These are phyloP conservation scores for Schizopygopsis pylzovi DNA, from an alignment of 2,797 vertebrate genomes.

Conservation along the genomic window DNA sequence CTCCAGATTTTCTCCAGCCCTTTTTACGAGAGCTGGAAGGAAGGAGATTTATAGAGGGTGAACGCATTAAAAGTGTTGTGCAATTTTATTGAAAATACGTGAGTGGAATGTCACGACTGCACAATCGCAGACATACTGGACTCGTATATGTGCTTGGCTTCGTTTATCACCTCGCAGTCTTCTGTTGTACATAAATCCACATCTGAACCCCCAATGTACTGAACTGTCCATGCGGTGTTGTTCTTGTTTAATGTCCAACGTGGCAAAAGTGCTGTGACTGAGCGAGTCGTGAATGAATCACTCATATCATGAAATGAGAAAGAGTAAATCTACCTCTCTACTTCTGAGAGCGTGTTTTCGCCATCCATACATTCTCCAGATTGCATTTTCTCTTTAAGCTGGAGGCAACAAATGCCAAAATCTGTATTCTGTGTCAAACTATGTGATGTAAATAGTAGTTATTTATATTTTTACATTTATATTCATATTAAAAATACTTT, in stretches of 20 bases:
- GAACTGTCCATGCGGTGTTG: neutral
- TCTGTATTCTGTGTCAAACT: constrained; percentile 67
- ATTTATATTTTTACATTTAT: constrained; percentile 75
- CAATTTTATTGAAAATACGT: constrained; percentile 49
- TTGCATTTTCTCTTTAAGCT: constrained; percentile 43
- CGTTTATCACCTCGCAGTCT: neutral
- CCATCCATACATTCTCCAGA: constrained; percentile 48
- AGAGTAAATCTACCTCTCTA: constrained; percentile 55
- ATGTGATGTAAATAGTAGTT: constrained; percentile 74
- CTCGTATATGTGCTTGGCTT: constrained; percentile 35
- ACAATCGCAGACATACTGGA: constrained; percentile 54
- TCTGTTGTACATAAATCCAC: constrained; percentile 32
- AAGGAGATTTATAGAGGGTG: constrained; percentile 28
- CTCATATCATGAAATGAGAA: constrained; percentile 16
- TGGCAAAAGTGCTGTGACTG: constrained; percentile 13
- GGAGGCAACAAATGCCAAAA: constrained; percentile 55
- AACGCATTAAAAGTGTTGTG: constrained; percentile 3
- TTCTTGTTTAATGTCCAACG: constrained; percentile 21
- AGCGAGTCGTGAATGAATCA: neutral
- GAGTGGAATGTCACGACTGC: constrained; percentile 28
- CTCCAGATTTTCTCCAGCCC: neutral
- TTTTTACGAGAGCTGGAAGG: constrained; percentile 27
- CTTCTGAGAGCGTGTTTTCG: constrained; percentile 44
- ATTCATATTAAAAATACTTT: constrained; percentile 69
- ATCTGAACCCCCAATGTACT: neutral